Evolutionary conservation across 2,888 invertebrate species (phyloP).

Genomic region (Villa cingulata): DNA sequence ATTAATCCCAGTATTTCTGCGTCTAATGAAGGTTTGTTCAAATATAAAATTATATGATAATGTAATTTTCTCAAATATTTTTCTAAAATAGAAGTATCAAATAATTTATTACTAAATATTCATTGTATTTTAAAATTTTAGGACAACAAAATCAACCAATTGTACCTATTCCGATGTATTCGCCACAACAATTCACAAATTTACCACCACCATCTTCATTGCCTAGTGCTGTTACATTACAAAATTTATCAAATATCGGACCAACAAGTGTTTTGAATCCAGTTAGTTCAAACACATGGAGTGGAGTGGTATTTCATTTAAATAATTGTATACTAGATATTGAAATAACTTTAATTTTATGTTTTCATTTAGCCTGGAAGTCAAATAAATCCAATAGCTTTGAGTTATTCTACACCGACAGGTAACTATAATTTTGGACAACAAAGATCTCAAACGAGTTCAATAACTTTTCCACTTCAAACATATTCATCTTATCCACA

Average conservation of each 20-base stretch:
- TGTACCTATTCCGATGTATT: slow-evolving; percentile 12
- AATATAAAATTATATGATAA: neutral
- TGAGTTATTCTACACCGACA: slow-evolving; percentile 8
- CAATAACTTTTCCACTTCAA: slow-evolving; percentile 20
- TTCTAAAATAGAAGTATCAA: neutral
- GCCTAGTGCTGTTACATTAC: slow-evolving; percentile 20
- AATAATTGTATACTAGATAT: neutral
- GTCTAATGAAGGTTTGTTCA: neutral
- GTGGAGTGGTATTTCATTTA: neutral
- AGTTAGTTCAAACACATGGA: neutral
- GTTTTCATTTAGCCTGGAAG: slow-evolving; percentile 6
- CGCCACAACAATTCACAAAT: slow-evolving; percentile 32
- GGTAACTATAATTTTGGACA: slow-evolving; percentile 20
- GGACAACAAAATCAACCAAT: neutral
- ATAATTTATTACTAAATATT: neutral
- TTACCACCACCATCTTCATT: slow-evolving; percentile 41
- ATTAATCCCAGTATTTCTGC: neutral
- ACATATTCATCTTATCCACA: slow-evolving; percentile 35
- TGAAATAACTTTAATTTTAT: neutral
- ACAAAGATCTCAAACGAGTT: slow-evolving; percentile 32
- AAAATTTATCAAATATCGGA: neutral
- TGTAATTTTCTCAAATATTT: neutral
- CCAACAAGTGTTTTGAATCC: neutral
- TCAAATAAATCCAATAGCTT: slow-evolving; percentile 2
- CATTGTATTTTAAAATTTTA: too few species aligned